phyloP scores from a whole-genome alignment of 2,797 vertebrate species.

The Brotula barbata region DNA sequence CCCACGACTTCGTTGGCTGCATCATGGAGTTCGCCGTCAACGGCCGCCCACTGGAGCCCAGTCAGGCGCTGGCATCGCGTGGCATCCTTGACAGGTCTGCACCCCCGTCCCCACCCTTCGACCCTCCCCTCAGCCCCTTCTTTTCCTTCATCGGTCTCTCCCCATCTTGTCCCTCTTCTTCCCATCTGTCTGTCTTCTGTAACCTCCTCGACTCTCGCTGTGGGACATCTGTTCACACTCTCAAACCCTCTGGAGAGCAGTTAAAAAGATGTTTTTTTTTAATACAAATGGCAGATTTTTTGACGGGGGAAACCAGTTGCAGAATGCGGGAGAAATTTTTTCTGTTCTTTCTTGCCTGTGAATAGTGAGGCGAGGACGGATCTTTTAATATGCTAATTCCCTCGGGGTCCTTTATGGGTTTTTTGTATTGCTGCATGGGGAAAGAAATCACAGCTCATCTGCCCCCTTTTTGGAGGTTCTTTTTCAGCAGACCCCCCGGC shows the following conservation, averaged over 20 bases:
- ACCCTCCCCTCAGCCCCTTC: not conserved
- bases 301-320: conserved; percentile 49
- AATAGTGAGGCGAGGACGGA: conserved; percentile 63
- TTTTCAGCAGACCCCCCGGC: conserved; percentile 36
- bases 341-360: conserved; percentile 46
- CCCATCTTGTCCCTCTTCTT: conserved; percentile 37
- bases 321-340: conserved; percentile 56
- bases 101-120: conserved; percentile 24
- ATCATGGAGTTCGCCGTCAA: conserved; percentile 99
- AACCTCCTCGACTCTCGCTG: conserved; percentile 55
- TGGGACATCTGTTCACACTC: conserved; percentile 69
- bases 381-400: conserved; percentile 80
- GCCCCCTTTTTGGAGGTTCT: conserved; percentile 29
- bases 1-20: conserved; percentile 96
- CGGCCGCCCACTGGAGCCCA: conserved; percentile 95
- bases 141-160: conserved; percentile 13
- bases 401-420: conserved; percentile 48
- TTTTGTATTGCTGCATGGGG: conserved; percentile 51
- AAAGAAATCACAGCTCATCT: conserved; percentile 65
- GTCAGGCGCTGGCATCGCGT: conserved; percentile 90
- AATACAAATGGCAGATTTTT: conserved; percentile 55
- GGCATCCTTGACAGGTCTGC: conserved; percentile 94
- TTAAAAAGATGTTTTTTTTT: conserved; percentile 57
- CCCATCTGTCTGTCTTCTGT: conserved; percentile 59
- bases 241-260: conserved; percentile 37